phyloP scores from a whole-genome alignment of 1,140 invertebrate species.

The Patella vulgata region DNA sequence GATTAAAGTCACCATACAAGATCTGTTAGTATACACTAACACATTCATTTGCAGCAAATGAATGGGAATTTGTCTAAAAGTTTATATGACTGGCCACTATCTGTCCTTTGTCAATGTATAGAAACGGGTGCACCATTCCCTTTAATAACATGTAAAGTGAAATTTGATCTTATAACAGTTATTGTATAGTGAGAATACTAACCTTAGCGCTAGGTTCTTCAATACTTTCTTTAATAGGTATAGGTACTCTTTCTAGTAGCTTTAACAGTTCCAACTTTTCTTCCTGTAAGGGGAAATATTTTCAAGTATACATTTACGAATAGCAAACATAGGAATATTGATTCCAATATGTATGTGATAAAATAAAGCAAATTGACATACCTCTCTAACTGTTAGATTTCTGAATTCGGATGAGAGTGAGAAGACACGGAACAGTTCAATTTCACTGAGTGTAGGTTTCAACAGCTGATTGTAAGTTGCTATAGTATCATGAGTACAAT shows the following conservation, averaged over 20 bases:
- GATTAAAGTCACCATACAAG: too few species aligned
- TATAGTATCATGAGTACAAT: slow-evolving; percentile 97
- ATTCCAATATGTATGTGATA: neutral
- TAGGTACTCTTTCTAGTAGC: slow-evolving; percentile 96
- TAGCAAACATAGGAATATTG: slow-evolving; percentile 7
- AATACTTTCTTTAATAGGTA: slow-evolving; percentile 98
- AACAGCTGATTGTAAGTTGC: slow-evolving; percentile 95
- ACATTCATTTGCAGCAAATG: too few species aligned
- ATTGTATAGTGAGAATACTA: slow-evolving; percentile 4
- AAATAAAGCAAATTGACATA: slow-evolving; percentile 23
- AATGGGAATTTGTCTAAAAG: too few species aligned
- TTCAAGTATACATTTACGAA: too few species aligned
- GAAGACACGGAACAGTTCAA: slow-evolving; percentile 98
- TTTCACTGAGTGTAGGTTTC: slow-evolving; percentile 96
- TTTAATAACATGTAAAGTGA: too few species aligned
- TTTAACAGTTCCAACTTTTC: slow-evolving; percentile 98
- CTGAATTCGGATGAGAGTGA: slow-evolving; percentile 81
- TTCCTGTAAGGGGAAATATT: slow-evolving; percentile 72
- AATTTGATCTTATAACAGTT: too few species aligned
- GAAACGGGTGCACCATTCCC: too few species aligned
- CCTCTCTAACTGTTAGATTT: slow-evolving; percentile 82
- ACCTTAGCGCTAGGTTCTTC: slow-evolving; percentile 97
- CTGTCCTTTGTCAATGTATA: too few species aligned
- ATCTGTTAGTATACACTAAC: too few species aligned
- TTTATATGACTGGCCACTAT: too few species aligned